A percentile compares a stretch with the other conserved stretches of the same genome.
Conservation (phyloP, 2,888 invertebrate species). For the Gastrophysa polygoni region DNA sequence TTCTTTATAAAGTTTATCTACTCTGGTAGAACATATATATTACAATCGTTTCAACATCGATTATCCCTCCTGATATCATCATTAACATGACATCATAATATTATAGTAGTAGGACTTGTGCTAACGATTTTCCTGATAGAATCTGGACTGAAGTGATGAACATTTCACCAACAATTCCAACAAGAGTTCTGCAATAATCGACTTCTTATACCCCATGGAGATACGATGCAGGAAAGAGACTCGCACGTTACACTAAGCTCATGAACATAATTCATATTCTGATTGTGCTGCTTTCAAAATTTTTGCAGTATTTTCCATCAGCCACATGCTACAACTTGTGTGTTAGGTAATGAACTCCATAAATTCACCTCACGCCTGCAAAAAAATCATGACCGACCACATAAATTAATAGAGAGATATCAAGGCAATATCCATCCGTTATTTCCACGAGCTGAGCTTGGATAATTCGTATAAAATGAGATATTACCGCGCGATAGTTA, state of each 20-base stretch:
- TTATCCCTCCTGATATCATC: no score
- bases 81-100: no score
- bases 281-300: conserved; percentile 35
- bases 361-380: conserved; percentile 48
- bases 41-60: no score
- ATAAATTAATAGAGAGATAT: conserved; percentile 38
- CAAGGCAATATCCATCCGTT: conserved; percentile 3
- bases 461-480: background rate
- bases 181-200: no score
- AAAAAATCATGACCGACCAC: conserved; percentile 47
- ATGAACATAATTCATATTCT: conserved; percentile 40
- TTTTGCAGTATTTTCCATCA: conserved; percentile 33
- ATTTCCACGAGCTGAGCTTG: background rate
- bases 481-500: background rate
- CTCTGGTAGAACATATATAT: no score
- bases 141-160: no score
- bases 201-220: no score
- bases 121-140: no score
- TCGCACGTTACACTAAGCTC: conserved; percentile 37
- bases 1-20: no score
- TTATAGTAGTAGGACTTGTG: no score
- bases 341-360: conserved; percentile 52
- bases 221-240: no score
- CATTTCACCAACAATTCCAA: no score
- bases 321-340: conserved; percentile 47